Conservation (phyloP, 2,113 vertebrate species). For the Neoarius graeffei region DNA sequence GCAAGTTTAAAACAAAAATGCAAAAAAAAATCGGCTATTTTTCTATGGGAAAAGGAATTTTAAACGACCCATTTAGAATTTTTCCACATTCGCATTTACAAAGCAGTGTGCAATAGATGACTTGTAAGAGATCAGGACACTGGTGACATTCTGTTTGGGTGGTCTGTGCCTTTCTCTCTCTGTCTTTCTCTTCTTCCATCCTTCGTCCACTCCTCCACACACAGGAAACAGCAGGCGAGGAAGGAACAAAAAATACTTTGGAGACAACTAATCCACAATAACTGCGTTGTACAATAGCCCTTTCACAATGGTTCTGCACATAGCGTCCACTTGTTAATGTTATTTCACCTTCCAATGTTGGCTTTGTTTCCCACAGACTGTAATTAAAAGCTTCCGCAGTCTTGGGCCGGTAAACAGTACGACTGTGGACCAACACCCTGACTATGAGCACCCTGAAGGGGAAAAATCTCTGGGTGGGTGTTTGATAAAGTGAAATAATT, state of each 20-base stretch:
- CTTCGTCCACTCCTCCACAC: slow-evolving; percentile 42
- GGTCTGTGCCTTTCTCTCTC: slow-evolving; percentile 43
- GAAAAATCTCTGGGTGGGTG: background rate
- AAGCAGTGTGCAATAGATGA: background rate
- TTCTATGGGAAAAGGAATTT: slow-evolving; percentile 38
- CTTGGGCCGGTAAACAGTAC: slow-evolving; percentile 1
- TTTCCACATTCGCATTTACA: slow-evolving; percentile 21
- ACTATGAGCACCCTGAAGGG: background rate
- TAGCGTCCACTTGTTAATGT: slow-evolving; percentile 32
- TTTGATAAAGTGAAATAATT: slow-evolving; percentile 9
- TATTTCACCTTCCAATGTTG: slow-evolving; percentile 42
- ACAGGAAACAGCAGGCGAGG: slow-evolving; percentile 53
- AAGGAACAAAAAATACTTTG: slow-evolving; percentile 42
- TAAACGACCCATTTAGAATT: slow-evolving; percentile 27
- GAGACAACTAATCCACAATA: slow-evolving; percentile 39
- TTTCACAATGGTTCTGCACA: slow-evolving; percentile 43
- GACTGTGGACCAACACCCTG: slow-evolving; percentile 13
- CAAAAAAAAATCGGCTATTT: background rate
- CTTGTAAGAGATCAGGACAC: slow-evolving; percentile 28
- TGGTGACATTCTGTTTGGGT: slow-evolving; percentile 51
- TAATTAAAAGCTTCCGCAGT: slow-evolving; percentile 20
- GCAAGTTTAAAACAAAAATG: background rate
- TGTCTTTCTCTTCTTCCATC: slow-evolving; percentile 19
- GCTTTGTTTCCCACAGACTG: slow-evolving; percentile 37
- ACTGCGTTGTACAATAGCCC: slow-evolving; percentile 38